Percentiles rank a stretch among this genome's conserved stretches.
Evolutionary conservation across 2,113 vertebrate genomes (phyloP).

Genomic region (Tinamus guttatus): DNA sequence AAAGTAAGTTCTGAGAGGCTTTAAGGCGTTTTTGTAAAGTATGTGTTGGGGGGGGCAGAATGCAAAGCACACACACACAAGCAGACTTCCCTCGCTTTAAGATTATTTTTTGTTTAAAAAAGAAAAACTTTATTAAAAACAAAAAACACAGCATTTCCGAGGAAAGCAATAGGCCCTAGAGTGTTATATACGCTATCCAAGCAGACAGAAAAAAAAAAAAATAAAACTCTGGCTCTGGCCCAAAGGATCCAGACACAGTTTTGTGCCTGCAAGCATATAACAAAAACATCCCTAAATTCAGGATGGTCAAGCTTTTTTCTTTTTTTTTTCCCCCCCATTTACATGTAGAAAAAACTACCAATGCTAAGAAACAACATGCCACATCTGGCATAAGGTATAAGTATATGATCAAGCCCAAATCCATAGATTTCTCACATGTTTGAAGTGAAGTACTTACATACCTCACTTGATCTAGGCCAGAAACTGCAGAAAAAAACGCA

Average conservation of each 20-base stretch:
- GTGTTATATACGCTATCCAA: neutral
- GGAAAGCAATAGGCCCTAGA: neutral
- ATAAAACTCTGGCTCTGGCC: neutral
- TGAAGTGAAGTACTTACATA: fast-evolving
- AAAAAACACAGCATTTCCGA: conserved; percentile 18
- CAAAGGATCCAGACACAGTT: conserved; percentile 21
- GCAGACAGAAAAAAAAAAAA: neutral
- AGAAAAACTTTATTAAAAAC: conserved; percentile 3
- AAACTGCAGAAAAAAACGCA: neutral
- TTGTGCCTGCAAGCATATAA: neutral
- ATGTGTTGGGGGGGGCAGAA: neutral
- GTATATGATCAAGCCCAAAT: neutral
- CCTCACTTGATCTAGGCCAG: neutral
- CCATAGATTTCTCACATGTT: neutral
- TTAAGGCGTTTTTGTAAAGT: neutral
- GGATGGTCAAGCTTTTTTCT: neutral
- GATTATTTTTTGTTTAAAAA: neutral
- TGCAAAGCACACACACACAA: too few relatives aligned
- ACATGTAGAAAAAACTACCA: neutral
- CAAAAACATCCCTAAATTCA: neutral
- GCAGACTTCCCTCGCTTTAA: neutral
- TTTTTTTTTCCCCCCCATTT: neutral
- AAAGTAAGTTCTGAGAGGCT: neutral
- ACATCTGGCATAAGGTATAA: fast-evolving
- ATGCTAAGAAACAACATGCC: fast-evolving